A percentile compares a stretch with the other conserved stretches of the same genome.
phyloP scores from a whole-genome alignment of 2,888 invertebrate genomes.

The Venustoraphidia nigricollis region DNA sequence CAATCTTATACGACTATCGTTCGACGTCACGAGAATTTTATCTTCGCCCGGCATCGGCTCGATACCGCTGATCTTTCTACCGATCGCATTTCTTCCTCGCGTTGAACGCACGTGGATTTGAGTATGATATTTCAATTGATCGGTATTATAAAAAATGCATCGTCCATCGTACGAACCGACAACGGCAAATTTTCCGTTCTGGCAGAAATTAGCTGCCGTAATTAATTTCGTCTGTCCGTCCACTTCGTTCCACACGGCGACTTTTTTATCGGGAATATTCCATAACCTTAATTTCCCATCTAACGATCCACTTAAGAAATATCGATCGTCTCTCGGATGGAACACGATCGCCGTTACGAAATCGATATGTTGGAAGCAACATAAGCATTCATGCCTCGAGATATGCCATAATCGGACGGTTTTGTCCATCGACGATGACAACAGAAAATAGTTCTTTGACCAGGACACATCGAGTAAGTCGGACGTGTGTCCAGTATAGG shows the following conservation, averaged over 20 bases:
- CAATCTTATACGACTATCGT: conserved; percentile 89
- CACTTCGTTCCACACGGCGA: conserved; percentile 94
- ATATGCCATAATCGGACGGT: conserved; percentile 97
- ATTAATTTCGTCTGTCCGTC: conserved; percentile 89
- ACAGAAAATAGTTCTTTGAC: conserved; percentile 96
- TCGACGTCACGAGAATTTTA: conserved; percentile 92
- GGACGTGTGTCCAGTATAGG: conserved; percentile 88
- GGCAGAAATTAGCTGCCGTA: conserved; percentile 93
- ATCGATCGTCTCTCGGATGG: conserved; percentile 80
- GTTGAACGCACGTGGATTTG: conserved; percentile 93
- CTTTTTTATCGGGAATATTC: conserved; percentile 99
- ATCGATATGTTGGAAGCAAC: conserved; percentile 98
- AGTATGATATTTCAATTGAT: conserved; percentile 95
- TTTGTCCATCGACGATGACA: conserved; percentile 98
- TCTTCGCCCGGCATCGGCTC: conserved; percentile 94
- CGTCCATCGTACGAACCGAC: conserved; percentile 97
- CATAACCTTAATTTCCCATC: conserved; percentile 97
- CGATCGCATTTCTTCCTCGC: conserved; percentile 87
- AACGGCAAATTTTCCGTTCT: conserved; percentile 95
- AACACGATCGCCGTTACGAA: conserved; percentile 98
- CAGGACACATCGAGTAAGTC: conserved; percentile 94
- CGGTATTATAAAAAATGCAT: conserved; percentile 96
- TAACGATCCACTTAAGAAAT: conserved; percentile 92
- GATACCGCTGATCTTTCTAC: conserved; percentile 91
- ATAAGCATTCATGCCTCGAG: conserved; percentile 89